These are phyloP conservation scores for Pedetes capensis DNA, from an alignment of 2,113 vertebrate species.

Conservation along the genomic window DNA sequence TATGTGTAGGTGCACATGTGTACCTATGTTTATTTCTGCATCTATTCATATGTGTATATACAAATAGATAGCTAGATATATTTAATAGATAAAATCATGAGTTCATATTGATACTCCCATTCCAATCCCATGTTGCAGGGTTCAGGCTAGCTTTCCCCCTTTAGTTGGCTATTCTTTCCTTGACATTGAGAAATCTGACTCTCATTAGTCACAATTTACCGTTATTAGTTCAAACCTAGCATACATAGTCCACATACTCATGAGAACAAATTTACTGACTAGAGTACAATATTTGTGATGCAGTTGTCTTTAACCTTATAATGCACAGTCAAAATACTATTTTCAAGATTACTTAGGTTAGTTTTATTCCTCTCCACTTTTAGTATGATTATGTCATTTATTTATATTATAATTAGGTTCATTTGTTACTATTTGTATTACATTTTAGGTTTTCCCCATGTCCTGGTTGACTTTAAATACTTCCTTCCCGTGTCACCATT, in stretches of 20 bases:
- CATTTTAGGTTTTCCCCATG: not conserved
- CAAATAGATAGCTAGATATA: not conserved
- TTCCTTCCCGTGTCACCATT: not conserved
- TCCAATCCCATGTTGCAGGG: not conserved
- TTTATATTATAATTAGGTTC: not conserved
- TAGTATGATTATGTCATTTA: not conserved
- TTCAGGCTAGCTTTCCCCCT: not conserved
- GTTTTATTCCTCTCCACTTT: not conserved
- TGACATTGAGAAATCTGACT: not conserved
- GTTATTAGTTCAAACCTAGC: not conserved
- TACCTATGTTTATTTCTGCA: not conserved
- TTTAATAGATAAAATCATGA: not conserved
- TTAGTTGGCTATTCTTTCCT: not conserved
- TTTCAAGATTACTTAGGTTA: not conserved
- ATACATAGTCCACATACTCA: not conserved
- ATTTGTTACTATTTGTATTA: not conserved
- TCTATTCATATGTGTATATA: not conserved
- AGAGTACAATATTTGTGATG: not conserved
- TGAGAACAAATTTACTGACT: constrained; percentile 18
- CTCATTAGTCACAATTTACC: not conserved
- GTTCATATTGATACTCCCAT: not conserved
- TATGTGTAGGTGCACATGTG: not conserved
- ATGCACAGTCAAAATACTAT: not conserved
- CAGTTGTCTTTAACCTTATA: not conserved
- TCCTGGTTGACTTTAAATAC: not conserved